Evolutionary conservation across 2,113 vertebrate species (phyloP), one percentile per base, ranked within the genome.

Genomic region (Falcunculus frontatus): DNA sequence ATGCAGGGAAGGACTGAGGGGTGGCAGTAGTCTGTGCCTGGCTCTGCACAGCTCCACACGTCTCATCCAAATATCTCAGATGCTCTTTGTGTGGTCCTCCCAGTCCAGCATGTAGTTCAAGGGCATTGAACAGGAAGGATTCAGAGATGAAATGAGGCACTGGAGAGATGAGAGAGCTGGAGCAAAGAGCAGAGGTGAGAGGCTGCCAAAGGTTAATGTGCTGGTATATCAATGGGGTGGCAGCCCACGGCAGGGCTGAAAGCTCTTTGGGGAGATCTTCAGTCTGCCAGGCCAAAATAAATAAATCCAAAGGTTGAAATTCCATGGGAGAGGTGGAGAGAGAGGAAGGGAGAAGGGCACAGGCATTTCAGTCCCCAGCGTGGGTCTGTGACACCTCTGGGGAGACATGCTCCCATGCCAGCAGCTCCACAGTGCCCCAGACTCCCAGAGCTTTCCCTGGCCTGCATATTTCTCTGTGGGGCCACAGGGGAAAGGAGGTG

Each of bases 341-440:
- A 26, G 18, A 69, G 57, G 69, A 62, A 46, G 6, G 18, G 35
- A 87, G 70, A 35, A 79, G 57, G 13, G 18, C 23, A 35, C 2
- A 0, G 13, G 12, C 33, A 6, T 26, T 63, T 42, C 0, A 0
- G 60, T 57, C 39, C 23, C 50, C 33, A 18, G 10, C 0, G 0
- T 33, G 18, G 18, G 11, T 35, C 35, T n/a, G 35, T 64, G 39
- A 41, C 0, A 1, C 21, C 1, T 17, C 10, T 41, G 21, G 11
- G 35, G 57, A 73, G 49, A 76, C 1, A 2, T 14, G 23, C 18
- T 56, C 22, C 9, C 3, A 3, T 41, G 12, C 56, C 49, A 56
- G 22, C 30, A 47, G 65, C 17, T 64, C 44, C 19, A 17, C 30
- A n/a, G 17, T 32, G 21, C 17, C 53, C 10, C 1, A 1, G 19